These are phyloP conservation scores for Neoascia interrupta DNA, from an alignment of 2,888 invertebrate species.

Conservation along the genomic window DNA sequence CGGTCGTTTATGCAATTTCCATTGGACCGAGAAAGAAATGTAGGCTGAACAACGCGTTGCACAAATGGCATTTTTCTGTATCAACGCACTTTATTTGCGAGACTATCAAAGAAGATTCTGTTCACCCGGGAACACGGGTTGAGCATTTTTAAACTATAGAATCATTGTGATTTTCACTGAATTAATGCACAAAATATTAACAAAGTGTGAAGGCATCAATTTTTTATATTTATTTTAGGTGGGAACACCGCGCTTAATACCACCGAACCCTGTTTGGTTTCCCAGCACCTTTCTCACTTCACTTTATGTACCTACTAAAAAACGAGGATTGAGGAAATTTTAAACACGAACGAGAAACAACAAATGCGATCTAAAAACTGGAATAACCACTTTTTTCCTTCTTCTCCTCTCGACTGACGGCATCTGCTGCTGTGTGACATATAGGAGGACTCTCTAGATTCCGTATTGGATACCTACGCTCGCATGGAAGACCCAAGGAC, in stretches of 20 bases:
- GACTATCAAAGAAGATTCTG: not conserved
- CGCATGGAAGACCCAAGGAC: conserved; percentile 30
- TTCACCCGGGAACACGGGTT: conserved; percentile 8
- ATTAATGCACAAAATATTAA: too few species aligned
- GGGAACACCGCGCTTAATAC: conserved; percentile 26
- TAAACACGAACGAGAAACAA: conserved; percentile 52
- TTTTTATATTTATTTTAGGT: not conserved
- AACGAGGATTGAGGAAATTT: conserved; percentile 47
- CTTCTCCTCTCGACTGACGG: conserved; percentile 57
- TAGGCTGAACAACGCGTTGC: conserved; percentile 90
- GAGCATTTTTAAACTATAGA: not conserved
- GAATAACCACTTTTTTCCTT: conserved; percentile 60
- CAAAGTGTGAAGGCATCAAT: not conserved
- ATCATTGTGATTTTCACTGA: conserved; percentile 1
- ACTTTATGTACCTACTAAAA: conserved; percentile 46
- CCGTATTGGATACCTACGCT: conserved; percentile 58
- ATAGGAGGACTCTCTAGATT: conserved; percentile 62
- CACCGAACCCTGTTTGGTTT: conserved; percentile 54
- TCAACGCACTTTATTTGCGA: conserved; percentile 59
- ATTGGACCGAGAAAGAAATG: conserved; percentile 84
- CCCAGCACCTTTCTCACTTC: conserved; percentile 58
- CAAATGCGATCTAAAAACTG: conserved; percentile 56
- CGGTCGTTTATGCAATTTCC: conserved; percentile 48
- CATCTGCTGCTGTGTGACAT: conserved; percentile 68
- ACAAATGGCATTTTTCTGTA: conserved; percentile 89